Base-by-base conservation (phyloP, 2,113 vertebrate species). In the Mus spicilegus region DNA sequence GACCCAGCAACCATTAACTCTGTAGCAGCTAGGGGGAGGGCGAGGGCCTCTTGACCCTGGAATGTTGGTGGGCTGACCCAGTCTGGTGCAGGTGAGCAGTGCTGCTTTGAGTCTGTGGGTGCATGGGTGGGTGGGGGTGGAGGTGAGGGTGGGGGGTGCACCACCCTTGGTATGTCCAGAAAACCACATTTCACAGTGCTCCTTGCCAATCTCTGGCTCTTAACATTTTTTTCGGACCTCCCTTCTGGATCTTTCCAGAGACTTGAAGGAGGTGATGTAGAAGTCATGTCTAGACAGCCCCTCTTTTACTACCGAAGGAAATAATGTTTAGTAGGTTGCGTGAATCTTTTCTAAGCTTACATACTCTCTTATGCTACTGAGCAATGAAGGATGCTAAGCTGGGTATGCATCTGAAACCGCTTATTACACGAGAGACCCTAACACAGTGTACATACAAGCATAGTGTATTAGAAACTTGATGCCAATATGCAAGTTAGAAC, bases 321-420 rank as follows among this genome's bases (percentile, higher is more conserved):
- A 84, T 78, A 51, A 42, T 26, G 85, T 51, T 9, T 17, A 69
- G 30, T 78, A 95, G 61, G 69, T 28, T 67, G 5, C 30, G 3
- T 61, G 61, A 39, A 17, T 89, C 72, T 90, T 89, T 39, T 92
- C n/a, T 93, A 51, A 54, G 91, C 42, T 26, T 51, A 77, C 42
- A 77, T 28, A 78, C 2, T 10, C 65, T 78, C 10, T 65, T 70
- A 76, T 5, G 39, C 0, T 54, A 36, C 54, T 91, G 36, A 89
- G 73, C 81, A 76, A 92, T 30, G 12, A 96, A 88, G 81, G 36
- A 76, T 56, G 75, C 75, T 75, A 92, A 93, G 90, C 73, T 54
- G 19, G 77, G 28, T 78, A 65, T 63, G 80, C n/a, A 88, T 85
- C 33, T 90, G 13, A 92, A 92, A 24, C 26, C 24, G 30, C 16